Evolutionary conservation across 2,797 vertebrate species (phyloP).

Genomic region (Rhinatrema bivittatum): DNA sequence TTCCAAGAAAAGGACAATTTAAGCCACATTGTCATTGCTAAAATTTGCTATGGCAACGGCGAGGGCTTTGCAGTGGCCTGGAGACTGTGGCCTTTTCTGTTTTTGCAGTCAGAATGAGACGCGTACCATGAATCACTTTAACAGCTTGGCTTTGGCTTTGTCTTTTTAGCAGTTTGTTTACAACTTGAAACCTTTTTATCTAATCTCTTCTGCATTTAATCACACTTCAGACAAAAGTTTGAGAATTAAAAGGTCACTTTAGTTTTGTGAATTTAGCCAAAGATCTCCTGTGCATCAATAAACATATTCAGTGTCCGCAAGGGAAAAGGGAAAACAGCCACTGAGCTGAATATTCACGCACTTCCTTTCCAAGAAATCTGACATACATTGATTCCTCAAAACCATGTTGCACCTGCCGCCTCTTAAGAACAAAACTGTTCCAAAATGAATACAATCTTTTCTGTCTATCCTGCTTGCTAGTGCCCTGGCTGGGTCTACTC

Average conservation of each 20-base stretch:
- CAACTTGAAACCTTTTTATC: not conserved
- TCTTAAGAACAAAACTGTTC: too few species aligned
- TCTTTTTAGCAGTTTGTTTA: slow-evolving; percentile 9
- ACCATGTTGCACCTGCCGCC: too few species aligned
- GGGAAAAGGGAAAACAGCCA: too few species aligned
- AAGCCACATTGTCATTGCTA: slow-evolving; percentile 58
- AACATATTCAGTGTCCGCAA: too few species aligned
- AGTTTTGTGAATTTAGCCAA: not conserved
- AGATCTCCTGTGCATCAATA: too few species aligned
- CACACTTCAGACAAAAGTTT: not conserved
- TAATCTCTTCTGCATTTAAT: not conserved
- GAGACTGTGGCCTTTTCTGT: slow-evolving; percentile 51
- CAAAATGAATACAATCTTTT: too few species aligned
- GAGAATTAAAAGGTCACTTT: not conserved
- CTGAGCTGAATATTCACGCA: too few species aligned
- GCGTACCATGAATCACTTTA: slow-evolving; percentile 19
- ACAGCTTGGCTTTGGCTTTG: slow-evolving; percentile 16
- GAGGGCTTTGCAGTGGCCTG: slow-evolving; percentile 66
- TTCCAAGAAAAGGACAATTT: slow-evolving; percentile 54
- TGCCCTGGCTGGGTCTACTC: too few species aligned
- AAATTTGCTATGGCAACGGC: slow-evolving; percentile 63
- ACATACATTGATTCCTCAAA: too few species aligned
- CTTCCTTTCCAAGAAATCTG: too few species aligned
- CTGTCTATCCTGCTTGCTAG: too few species aligned
- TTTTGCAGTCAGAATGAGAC: slow-evolving; percentile 7